A percentile compares a stretch with the other conserved stretches of the same genome.
Conservation (phyloP, 2,888 invertebrate species). For the Erannis defoliaria region DNA sequence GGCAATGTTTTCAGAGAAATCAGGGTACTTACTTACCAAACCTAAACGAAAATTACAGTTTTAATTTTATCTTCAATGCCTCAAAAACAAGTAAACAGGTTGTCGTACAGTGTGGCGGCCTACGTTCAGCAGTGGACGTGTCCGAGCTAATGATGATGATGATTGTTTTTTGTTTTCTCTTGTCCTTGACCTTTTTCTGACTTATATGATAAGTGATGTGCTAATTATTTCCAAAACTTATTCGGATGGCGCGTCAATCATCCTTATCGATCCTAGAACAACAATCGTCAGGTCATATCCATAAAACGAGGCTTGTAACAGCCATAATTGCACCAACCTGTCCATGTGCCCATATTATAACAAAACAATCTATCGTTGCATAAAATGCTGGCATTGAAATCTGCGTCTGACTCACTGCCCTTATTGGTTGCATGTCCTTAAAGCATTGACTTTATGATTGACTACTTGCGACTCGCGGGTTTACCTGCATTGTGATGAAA, state of each 20-base stretch:
- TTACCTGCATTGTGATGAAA: too few relatives aligned
- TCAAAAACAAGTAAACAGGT: too few relatives aligned
- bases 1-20: neutral
- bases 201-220: neutral
- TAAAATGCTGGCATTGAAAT: constrained; percentile 7
- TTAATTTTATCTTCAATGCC: too few relatives aligned
- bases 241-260: neutral
- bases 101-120: too few relatives aligned
- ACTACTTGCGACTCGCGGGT: too few relatives aligned
- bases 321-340: neutral
- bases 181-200: neutral
- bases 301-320: neutral
- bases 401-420: neutral
- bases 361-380: constrained; percentile 4
- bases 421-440: neutral
- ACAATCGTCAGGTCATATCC: constrained; percentile 3
- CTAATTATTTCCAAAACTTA: neutral
- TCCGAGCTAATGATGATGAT: too few relatives aligned
- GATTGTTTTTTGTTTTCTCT: neutral
- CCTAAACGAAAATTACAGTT: too few relatives aligned
- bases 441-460: too few relatives aligned
- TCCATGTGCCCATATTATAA: constrained; percentile 3
- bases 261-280: neutral
- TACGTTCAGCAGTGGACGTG: too few relatives aligned
- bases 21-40: too few relatives aligned